Evolutionary conservation across 23 tunicate species (phyloP).

Genomic region (Phallusia fumigata): DNA sequence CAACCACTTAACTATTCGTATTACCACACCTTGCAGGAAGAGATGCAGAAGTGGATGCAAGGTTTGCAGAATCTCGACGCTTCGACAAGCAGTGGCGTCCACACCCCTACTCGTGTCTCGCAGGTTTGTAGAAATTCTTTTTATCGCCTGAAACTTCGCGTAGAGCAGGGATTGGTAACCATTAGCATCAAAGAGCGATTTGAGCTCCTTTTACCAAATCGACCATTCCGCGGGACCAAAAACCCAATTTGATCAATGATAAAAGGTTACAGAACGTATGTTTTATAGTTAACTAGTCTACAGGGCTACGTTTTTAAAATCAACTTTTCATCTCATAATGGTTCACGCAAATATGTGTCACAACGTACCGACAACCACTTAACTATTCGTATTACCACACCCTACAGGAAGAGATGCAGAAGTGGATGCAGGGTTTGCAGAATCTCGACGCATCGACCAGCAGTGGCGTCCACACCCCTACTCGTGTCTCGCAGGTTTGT

Average conservation of each 20-base stretch:
- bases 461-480: slow-evolving; percentile 90
- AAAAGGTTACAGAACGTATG: too few relatives aligned
- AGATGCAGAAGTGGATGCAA: slow-evolving; percentile 70
- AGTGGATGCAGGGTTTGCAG: slow-evolving; percentile 65
- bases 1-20: not conserved
- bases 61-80: slow-evolving; percentile 58
- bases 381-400: not conserved
- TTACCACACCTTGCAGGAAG: slow-evolving; percentile 83
- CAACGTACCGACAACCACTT: too few relatives aligned
- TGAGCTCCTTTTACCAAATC: too few relatives aligned
- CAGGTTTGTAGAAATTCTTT: slow-evolving; percentile 26
- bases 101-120: slow-evolving; percentile 81
- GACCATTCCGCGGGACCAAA: too few relatives aligned
- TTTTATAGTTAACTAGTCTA: too few relatives aligned
- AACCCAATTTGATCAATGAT: too few relatives aligned
- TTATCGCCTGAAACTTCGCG: too few relatives aligned
- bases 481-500: slow-evolving; percentile 64
- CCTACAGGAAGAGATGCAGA: slow-evolving; percentile 82
- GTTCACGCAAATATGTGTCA: too few relatives aligned
- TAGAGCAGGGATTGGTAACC: too few relatives aligned
- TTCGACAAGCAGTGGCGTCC: slow-evolving; percentile 73
- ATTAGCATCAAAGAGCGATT: too few relatives aligned
- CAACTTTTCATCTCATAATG: too few relatives aligned
- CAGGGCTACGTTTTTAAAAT: too few relatives aligned
- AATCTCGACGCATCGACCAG: slow-evolving; percentile 59